These are phyloP conservation scores for Willisornis vidua DNA, from an alignment of 2,113 vertebrate species.

Conservation along the genomic window DNA sequence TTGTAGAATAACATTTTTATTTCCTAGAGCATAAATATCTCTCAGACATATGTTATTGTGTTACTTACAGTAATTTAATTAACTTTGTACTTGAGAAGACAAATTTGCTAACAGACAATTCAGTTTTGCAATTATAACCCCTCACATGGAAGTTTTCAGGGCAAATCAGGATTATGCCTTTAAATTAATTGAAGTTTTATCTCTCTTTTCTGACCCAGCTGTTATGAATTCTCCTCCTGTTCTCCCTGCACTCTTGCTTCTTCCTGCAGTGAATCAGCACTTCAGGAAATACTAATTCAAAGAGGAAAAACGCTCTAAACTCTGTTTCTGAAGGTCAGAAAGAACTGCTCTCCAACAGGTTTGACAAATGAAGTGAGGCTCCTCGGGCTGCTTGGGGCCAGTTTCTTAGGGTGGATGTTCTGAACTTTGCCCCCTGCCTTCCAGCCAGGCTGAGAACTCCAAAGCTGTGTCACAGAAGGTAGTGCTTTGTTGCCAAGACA, in stretches of 20 bases:
- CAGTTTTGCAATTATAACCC: neutral
- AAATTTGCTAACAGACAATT: conserved; percentile 41
- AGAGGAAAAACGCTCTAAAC: conserved; percentile 49
- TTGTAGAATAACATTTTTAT: conserved; percentile 10
- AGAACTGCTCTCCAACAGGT: neutral
- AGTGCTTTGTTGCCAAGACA: neutral
- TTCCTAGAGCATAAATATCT: conserved; percentile 24
- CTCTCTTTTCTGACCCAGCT: conserved; percentile 41
- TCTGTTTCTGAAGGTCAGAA: conserved; percentile 21
- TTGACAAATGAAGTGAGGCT: neutral
- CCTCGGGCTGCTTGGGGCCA: neutral
- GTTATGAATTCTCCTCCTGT: conserved; percentile 42
- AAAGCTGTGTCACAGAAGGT: neutral
- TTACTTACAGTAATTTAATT: conserved; percentile 45
- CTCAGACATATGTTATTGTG: neutral
- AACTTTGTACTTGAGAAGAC: conserved; percentile 42
- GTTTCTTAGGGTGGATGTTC: neutral
- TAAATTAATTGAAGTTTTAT: conserved; percentile 50
- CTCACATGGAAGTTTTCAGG: neutral
- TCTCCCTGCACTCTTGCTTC: conserved; percentile 30
- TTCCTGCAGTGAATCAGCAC: conserved; percentile 60
- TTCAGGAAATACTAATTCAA: conserved; percentile 59
- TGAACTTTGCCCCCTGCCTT: neutral
- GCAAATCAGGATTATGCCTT: conserved; percentile 32
- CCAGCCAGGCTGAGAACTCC: neutral